Conservation (phyloP, 2,888 invertebrate species). For the Thymelicus sylvestris region DNA sequence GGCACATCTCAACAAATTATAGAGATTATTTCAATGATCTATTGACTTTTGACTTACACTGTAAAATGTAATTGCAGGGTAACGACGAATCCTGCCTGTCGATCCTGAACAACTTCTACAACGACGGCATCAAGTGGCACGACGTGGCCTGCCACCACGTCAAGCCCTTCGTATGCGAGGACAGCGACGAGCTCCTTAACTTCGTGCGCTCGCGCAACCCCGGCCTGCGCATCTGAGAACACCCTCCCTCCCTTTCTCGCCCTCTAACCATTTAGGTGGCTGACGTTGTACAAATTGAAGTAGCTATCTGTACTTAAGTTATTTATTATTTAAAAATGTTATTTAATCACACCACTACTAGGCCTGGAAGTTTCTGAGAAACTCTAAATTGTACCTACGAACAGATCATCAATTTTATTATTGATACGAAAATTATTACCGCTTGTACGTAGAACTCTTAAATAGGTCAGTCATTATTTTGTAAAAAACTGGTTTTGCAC, state of each 20-base stretch:
- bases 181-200: conserved; percentile 94
- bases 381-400: conserved; percentile 7
- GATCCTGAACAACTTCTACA: conserved; percentile 96
- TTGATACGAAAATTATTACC: conserved; percentile 1
- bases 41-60: not conserved
- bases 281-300: conserved; percentile 80
- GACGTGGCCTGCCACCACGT: conserved; percentile 94
- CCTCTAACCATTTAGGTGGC: conserved; percentile 67
- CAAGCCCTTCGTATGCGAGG: conserved; percentile 95
- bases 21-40: not conserved
- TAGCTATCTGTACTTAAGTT: conserved; percentile 75
- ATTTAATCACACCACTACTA: conserved; percentile 15
- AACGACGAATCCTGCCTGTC: conserved; percentile 96
- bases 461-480: conserved; percentile 57
- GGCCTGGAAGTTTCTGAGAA: conserved; percentile 6
- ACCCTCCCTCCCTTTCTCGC: conserved; percentile 47
- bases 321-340: conserved; percentile 66
- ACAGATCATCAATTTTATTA: not conserved
- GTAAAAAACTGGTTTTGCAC: conserved; percentile 76
- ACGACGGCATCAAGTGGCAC: conserved; percentile 94
- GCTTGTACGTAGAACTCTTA: conserved; percentile 24
- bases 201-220: conserved; percentile 96
- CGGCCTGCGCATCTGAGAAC: conserved; percentile 89
- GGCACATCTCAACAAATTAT: not conserved
- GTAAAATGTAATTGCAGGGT: conserved; percentile 81